phyloP scores from a whole-genome alignment of 2,888 invertebrate genomes.

The Hanleya hanleyi region DNA sequence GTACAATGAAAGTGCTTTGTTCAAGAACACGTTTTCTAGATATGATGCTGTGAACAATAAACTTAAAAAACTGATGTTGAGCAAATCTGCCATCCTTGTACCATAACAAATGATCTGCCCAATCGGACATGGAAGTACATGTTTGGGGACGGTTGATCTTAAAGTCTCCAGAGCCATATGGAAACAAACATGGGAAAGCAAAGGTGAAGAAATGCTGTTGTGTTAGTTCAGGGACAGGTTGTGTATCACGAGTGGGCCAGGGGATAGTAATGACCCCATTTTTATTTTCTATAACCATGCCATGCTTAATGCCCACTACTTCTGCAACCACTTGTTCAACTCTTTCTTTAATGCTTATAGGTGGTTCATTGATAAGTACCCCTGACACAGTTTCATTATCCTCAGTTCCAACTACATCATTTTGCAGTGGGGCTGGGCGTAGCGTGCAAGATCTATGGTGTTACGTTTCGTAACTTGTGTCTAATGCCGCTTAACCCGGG shows the following conservation, averaged over 20 bases:
- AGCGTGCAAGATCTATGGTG: no score
- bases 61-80: constrained; percentile 16
- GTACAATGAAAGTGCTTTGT: not conserved
- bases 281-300: constrained; percentile 13
- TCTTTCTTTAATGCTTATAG: not conserved
- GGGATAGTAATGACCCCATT: constrained; percentile 17
- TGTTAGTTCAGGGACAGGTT: constrained; percentile 2
- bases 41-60: constrained; percentile 15
- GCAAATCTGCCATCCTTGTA: constrained; percentile 21
- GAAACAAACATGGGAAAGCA: constrained; percentile 32
- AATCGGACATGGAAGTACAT: constrained; percentile 1
- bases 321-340: constrained; percentile 14
- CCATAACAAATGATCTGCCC: constrained; percentile 14
- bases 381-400: constrained; percentile 7
- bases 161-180: constrained; percentile 16
- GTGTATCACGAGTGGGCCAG: constrained; percentile 24
- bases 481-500: no score
- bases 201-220: constrained; percentile 19
- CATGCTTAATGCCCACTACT: constrained; percentile 3
- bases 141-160: constrained; percentile 1
- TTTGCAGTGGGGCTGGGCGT: constrained; percentile 16
- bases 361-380: constrained; percentile 14
- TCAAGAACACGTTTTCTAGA: constrained; percentile 3
- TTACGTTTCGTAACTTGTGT: no score
- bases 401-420: not conserved